A percentile compares a stretch with the other conserved stretches of the same genome.
These are phyloP conservation scores for Tetranychus truncatus DNA, from an alignment of 2,888 invertebrate genomes.

Conservation along the genomic window DNA sequence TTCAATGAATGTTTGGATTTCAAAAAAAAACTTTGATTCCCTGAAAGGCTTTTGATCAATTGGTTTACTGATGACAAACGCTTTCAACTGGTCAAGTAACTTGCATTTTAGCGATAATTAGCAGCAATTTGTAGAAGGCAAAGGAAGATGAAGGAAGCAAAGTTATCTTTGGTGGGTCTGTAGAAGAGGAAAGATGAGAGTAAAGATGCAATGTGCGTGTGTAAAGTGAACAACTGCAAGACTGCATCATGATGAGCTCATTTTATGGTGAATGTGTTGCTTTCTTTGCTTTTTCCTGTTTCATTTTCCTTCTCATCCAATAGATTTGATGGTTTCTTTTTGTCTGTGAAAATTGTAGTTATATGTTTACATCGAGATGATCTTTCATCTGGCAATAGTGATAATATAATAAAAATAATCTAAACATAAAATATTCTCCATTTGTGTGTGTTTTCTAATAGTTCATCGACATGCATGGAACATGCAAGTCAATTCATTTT, in stretches of 20 bases:
- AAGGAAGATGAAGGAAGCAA: no score
- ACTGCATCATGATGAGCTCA: neutral
- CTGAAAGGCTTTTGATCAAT: no score
- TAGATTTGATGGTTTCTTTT: neutral
- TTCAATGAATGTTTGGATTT: no score
- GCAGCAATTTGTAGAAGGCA: no score
- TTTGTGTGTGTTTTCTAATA: neutral
- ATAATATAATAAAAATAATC: neutral
- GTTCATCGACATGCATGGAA: neutral
- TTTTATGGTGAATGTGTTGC: neutral
- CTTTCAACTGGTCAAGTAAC: no score
- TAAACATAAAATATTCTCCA: neutral
- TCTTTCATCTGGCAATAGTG: neutral
- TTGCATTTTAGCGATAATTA: no score
- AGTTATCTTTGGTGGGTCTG: no score
- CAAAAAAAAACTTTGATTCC: no score
- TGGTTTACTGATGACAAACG: no score
- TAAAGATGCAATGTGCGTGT: no score
- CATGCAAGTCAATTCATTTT: constrained; percentile 1
- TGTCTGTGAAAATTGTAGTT: neutral
- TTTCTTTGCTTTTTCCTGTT: neutral
- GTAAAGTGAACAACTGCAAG: neutral
- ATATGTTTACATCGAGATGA: neutral
- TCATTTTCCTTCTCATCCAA: neutral
- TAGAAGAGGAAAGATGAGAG: no score